phyloP scores from a whole-genome alignment of 2,888 invertebrate genomes.

The Caenorhabditis becei region DNA sequence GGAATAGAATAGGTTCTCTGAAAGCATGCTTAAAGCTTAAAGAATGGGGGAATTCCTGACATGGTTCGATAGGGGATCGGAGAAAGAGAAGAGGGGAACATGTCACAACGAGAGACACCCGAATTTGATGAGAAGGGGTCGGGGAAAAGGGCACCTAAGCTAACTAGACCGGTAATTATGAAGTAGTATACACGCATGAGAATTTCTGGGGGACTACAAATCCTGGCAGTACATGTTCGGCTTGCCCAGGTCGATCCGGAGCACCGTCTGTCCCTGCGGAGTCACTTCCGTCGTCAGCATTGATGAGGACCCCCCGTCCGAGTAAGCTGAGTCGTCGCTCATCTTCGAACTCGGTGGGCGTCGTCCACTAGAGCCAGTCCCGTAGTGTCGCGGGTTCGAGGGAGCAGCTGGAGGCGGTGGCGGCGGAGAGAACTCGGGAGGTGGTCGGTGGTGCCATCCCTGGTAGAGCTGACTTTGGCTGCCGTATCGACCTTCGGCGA shows the following conservation, averaged over 20 bases:
- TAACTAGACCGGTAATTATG: constrained; percentile 31
- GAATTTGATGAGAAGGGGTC: constrained; percentile 19
- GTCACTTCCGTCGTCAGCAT: constrained; percentile 71
- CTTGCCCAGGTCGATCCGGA: constrained; percentile 70
- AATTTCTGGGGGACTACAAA: constrained; percentile 32
- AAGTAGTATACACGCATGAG: constrained; percentile 28
- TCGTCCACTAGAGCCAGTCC: constrained; percentile 48
- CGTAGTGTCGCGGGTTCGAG: constrained; percentile 37
- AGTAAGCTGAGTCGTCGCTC: constrained; percentile 77
- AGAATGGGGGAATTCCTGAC: constrained; percentile 37
- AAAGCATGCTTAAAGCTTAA: constrained; percentile 44
- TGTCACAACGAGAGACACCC: constrained; percentile 50
- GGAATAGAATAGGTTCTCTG: constrained; percentile 25
- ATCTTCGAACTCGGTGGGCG: constrained; percentile 69
- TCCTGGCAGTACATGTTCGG: constrained; percentile 65
- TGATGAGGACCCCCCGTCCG: constrained; percentile 72
- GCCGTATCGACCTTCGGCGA: constrained; percentile 53
- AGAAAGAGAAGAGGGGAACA: constrained; percentile 34
- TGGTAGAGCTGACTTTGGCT: constrained; percentile 54
- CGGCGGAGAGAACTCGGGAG: constrained; percentile 68
- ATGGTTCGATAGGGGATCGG: constrained; percentile 29
- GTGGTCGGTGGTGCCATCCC: constrained; percentile 66
- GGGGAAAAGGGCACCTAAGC: constrained; percentile 29
- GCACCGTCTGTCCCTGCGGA: constrained; percentile 71
- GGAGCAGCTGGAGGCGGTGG: constrained; percentile 56